Conservation (phyloP, 1,140 invertebrate species). For the Drosophila willistoni region DNA sequence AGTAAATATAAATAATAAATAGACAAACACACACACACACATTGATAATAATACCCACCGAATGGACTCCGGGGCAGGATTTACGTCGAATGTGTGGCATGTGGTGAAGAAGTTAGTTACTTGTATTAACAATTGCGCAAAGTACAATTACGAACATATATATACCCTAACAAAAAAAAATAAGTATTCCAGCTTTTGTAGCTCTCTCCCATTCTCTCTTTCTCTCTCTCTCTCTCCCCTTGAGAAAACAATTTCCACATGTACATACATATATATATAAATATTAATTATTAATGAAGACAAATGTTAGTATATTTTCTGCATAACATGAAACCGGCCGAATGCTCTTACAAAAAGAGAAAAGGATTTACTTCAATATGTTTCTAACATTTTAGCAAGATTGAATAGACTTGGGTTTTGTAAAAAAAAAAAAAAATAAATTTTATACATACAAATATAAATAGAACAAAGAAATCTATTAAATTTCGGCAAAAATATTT, state of each 20-base stretch:
- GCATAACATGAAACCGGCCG: no score
- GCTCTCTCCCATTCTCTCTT: no score
- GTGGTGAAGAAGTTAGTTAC: background rate
- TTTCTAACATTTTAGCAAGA: no score
- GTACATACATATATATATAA: no score
- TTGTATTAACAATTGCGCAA: background rate
- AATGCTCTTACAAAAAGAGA: no score
- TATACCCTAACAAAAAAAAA: background rate
- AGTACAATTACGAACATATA: background rate
- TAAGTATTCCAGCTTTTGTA: background rate
- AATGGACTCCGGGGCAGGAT: background rate
- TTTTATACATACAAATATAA: background rate
- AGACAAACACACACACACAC: background rate
- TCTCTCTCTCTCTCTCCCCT: no score
- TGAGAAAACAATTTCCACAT: no score
- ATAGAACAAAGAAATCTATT: slow-evolving; percentile 10
- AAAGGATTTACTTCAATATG: no score
- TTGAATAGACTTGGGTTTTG: background rate
- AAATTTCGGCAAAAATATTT: slow-evolving; percentile 9
- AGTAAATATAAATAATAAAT: slow-evolving; percentile 12
- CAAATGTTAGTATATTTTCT: no score
- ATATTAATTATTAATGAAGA: no score
- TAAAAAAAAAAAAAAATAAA: slow-evolving; percentile 1
- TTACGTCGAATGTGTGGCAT: background rate
- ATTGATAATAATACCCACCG: background rate